phyloP scores from a whole-genome alignment of 1,140 invertebrate genomes.

The Littorina saxatilis region DNA sequence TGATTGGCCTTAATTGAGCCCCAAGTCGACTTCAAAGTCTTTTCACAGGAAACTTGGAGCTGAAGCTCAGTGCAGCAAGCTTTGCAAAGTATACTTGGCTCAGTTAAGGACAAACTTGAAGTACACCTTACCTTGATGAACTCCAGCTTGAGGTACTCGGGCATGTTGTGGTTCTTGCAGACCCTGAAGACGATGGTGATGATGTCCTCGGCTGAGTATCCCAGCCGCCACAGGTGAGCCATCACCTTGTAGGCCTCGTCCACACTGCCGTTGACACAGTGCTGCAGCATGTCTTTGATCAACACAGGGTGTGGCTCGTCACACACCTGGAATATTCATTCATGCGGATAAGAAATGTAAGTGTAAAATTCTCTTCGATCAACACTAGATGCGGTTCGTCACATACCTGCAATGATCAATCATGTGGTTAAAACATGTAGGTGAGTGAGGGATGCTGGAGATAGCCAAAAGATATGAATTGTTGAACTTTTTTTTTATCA shows the following conservation, averaged over 20 bases:
- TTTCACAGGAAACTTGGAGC: too few relatives aligned
- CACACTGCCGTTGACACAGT: conserved; percentile 89
- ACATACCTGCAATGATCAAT: conserved; percentile 83
- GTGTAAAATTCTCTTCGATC: too few relatives aligned
- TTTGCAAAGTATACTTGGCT: too few relatives aligned
- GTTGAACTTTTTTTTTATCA: conserved; percentile 97
- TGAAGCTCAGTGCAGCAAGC: too few relatives aligned
- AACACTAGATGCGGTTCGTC: conserved; percentile 98
- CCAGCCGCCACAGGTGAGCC: conserved; percentile 91
- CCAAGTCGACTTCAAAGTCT: too few relatives aligned
- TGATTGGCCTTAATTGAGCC: too few relatives aligned
- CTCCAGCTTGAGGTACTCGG: conserved; percentile 89
- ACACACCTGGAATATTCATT: conserved; percentile 83
- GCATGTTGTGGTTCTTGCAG: conserved; percentile 89
- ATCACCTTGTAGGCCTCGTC: conserved; percentile 92
- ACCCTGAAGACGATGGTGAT: conserved; percentile 96
- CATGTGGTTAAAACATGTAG: too few relatives aligned
- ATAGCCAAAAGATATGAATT: too few relatives aligned
- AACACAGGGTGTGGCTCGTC: conserved; percentile 98
- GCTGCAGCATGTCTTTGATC: conserved; percentile 93
- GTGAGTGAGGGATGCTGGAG: too few relatives aligned
- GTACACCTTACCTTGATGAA: conserved; percentile 87
- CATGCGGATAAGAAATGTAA: too few relatives aligned
- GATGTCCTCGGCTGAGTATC: conserved; percentile 97
- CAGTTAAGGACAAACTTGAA: too few relatives aligned